Evolutionary conservation across 2,113 vertebrate genomes (phyloP), one percentile per base, ranked within the genome.

Genomic region (Calypte anna): DNA sequence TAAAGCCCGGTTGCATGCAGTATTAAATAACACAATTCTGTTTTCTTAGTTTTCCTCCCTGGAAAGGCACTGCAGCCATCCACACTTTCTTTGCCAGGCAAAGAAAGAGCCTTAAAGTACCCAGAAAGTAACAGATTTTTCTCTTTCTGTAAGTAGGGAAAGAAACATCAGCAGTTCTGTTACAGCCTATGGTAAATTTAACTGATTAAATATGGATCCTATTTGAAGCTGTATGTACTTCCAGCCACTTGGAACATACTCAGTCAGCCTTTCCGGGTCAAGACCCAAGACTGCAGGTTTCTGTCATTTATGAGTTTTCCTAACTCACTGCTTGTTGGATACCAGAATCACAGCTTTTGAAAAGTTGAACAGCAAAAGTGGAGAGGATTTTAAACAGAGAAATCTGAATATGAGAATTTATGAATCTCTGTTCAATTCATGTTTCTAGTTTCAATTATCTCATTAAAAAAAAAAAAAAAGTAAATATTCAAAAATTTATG

Each of bases 301-400:
- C 11, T 12, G 13, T n/a, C 10, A n/a, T 36, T 89, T 8, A 58
- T 40, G 7, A 30, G 0, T n/a, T 51, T 67, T 0, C 0, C 36
- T 38, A 38, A 38, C 36, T 38, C 48, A 59, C n/a, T 9, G 30
- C 44, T 5, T 23, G 5, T 2, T 72, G 4, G 4, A 27, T 31
- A 57, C 2, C 9, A 21, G 44, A 40, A 18, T 50, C 46, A 86
- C 2, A 77, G 19, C 15, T 44, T 18, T 2, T 33, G 23, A 93
- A 91, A 86, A 12, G 24, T 59, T 63, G 10, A 3, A 9, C 16
- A 8, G 6, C 38, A 40, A 40, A 46, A 48, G 4, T 18, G 53
- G 13, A 44, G 6, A 28, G 9, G 15, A n/a, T 73, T 75, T 67
- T 73, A n/a, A 78, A 67, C 14, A 27, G 23, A 63, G 33, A 68